Conservation (phyloP, 2,888 invertebrate species). For the Fragum sueziense region DNA sequence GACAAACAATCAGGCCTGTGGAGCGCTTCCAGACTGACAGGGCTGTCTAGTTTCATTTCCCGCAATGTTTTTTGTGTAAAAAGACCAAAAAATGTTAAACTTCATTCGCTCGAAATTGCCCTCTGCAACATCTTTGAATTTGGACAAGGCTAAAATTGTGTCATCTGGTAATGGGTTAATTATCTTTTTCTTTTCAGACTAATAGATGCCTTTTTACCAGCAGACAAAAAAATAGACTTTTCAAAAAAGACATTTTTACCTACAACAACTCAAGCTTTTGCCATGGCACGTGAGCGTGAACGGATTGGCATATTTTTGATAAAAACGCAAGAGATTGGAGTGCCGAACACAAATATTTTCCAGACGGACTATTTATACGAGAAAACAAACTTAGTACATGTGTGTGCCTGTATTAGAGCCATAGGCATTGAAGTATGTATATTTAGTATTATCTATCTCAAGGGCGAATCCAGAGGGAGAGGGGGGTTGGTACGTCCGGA, state of each 20-base stretch:
- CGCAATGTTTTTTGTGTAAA: no score
- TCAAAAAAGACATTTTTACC: constrained; percentile 62
- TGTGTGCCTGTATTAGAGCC: constrained; percentile 72
- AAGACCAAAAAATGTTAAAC: no score
- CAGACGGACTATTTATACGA: constrained; percentile 77
- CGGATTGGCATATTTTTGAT: constrained; percentile 67
- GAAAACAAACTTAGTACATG: constrained; percentile 73
- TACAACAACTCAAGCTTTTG: constrained; percentile 65
- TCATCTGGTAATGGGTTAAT: no score
- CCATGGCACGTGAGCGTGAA: constrained; percentile 69
- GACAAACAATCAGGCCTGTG: no score
- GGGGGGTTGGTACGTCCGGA: no score
- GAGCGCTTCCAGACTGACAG: no score
- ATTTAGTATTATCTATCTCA: no score
- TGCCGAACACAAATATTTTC: constrained; percentile 68
- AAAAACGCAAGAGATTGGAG: constrained; percentile 70
- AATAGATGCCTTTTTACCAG: constrained; percentile 63
- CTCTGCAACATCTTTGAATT: no score
- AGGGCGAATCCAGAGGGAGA: no score
- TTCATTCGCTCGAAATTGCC: no score
- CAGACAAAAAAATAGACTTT: constrained; percentile 65
- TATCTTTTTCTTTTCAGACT: constrained; percentile 60
- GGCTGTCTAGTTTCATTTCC: no score
- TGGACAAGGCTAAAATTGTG: no score
- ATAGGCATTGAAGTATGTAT: constrained; percentile 74